phyloP scores from a whole-genome alignment of 2,888 invertebrate genomes.

The Agonopterix heracliana region DNA sequence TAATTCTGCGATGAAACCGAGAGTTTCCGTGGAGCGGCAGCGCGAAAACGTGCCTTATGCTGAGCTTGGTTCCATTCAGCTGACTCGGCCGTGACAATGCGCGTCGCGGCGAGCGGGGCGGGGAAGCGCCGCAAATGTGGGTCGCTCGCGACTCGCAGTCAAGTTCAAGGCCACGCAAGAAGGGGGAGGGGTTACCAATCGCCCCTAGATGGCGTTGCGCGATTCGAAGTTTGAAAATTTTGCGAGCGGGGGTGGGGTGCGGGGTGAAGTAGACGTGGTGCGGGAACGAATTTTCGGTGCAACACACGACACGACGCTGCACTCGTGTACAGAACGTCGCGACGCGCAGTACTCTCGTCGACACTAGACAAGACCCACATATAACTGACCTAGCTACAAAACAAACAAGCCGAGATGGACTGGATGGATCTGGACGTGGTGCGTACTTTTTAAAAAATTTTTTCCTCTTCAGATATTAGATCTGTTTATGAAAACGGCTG shows the following conservation, averaged over 20 bases:
- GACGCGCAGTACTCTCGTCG: constrained; percentile 65
- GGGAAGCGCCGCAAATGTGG: constrained; percentile 55
- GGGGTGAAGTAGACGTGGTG: constrained; percentile 49
- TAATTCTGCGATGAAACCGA: constrained; percentile 58
- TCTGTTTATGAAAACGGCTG: constrained; percentile 8
- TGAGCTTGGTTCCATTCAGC: constrained; percentile 56
- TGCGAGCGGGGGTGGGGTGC: constrained; percentile 54
- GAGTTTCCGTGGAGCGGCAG: constrained; percentile 35
- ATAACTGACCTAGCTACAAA: constrained; percentile 49
- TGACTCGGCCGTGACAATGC: constrained; percentile 56
- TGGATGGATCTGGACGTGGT: constrained; percentile 73
- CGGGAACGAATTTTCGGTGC: constrained; percentile 73
- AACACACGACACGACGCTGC: constrained; percentile 68
- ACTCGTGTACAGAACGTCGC: constrained; percentile 71
- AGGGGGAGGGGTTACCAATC: constrained; percentile 45
- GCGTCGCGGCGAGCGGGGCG: constrained; percentile 33
- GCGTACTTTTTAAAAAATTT: constrained; percentile 38
- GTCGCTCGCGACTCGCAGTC: constrained; percentile 65
- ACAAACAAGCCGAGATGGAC: constrained; percentile 59
- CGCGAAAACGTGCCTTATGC: constrained; percentile 54
- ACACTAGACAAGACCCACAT: constrained; percentile 41
- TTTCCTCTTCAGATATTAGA: not conserved
- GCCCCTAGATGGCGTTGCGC: constrained; percentile 69
- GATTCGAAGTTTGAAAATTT: constrained; percentile 62
- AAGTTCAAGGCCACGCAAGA: constrained; percentile 71